Percentiles rank a stretch among this genome's conserved stretches.
These are phyloP conservation scores for Salticus scenicus DNA, from an alignment of 2,888 invertebrate species.

Conservation along the genomic window DNA sequence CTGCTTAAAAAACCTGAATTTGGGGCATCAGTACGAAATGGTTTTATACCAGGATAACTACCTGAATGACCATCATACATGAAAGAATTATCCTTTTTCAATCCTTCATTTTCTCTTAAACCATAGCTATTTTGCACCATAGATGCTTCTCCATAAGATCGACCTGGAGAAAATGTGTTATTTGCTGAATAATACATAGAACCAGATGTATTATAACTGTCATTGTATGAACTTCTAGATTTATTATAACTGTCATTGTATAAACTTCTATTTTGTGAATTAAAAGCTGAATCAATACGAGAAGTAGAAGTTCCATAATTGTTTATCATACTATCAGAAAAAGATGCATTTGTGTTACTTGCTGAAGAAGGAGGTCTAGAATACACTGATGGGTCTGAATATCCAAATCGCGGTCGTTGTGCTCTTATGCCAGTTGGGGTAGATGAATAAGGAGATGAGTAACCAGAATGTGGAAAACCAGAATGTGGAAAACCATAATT, in stretches of 20 bases:
- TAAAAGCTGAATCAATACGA: conserved; percentile 11
- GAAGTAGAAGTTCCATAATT: conserved; percentile 31
- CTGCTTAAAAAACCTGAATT: not conserved
- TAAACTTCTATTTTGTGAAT: not conserved
- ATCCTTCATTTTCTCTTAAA: not conserved
- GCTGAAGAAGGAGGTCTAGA: conserved; percentile 62
- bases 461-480: not conserved
- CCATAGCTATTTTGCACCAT: too few relatives aligned
- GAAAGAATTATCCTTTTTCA: not conserved
- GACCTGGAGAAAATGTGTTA: conserved; percentile 20
- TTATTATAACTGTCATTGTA: not conserved
- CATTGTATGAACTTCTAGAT: not conserved
- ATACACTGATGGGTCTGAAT: conserved; percentile 31
- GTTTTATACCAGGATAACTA: not conserved
- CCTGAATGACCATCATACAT: not conserved
- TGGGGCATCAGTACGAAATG: not conserved
- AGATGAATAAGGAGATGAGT: conserved; percentile 34
- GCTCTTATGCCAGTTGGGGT: conserved; percentile 17
- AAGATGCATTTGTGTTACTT: conserved; percentile 51
- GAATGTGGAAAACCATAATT: conserved; percentile 32
- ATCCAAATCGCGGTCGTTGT: conserved; percentile 46
- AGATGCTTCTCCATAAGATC: too few relatives aligned
- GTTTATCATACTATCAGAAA: conserved; percentile 45
- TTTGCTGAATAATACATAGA: conserved; percentile 30
- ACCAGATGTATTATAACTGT: not conserved